Evolutionary conservation across 2,113 vertebrate species (phyloP), one percentile per base, ranked within the genome.

Genomic region (Hystrix cristata): DNA sequence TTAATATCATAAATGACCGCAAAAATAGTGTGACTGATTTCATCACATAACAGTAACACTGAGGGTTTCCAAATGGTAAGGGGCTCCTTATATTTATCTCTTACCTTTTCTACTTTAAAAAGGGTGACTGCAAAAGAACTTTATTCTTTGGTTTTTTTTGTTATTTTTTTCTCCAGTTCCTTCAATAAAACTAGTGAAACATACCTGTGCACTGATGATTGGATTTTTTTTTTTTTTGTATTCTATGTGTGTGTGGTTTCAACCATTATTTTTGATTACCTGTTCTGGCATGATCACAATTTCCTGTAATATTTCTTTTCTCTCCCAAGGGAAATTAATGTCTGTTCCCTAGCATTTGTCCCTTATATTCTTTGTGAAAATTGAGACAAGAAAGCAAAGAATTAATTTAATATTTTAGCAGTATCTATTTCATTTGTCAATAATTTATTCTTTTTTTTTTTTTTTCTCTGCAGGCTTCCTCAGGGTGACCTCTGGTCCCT

Each of bases 241-340:
- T 98, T 98, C 90, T 97, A 94, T 96, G 31, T 96, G 67, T 97
- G 84, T 97, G 97, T 69, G 19, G 84, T 97, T 98, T 98, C 97
- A 96, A 90, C 92, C 96, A 98, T 98, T 98, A 98, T 96, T 98
- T 99, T 98, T 98, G 98, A 98, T 98, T 98, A 98, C 97, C 96
- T 98, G 95, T 98, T 98, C 98, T 98, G 95, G 98, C 94, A 98
- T 97, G 96, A 97, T 95, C 0, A 31, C 97, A 97, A 97, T 98
- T 98, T 99, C 98, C 98, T 98, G 97, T 98, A 98, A 97, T 98
- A 98, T 97, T 98, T 98, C 92, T 98, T 98, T 98, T 95, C 43
- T 95, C 83, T 98, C 98, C 96, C 98, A 65, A 55, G 97, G 98
- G 98, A 98, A 98, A 98, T 98, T 97, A 98, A 98, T 97, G 84